phyloP scores from a whole-genome alignment of 2,888 invertebrate species.

The Candidula unifasciata region DNA sequence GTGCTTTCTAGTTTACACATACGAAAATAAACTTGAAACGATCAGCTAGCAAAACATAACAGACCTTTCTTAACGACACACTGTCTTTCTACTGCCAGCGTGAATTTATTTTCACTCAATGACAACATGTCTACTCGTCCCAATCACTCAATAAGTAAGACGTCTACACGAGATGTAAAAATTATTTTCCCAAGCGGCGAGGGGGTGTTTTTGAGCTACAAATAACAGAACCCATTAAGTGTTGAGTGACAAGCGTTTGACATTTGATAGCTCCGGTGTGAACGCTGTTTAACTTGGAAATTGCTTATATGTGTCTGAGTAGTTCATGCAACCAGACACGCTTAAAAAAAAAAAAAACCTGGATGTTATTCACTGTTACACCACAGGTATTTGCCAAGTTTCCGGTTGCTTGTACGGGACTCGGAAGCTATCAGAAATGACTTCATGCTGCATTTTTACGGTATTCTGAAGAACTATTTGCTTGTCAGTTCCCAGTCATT shows the following conservation, averaged over 20 bases:
- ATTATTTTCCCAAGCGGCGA: neutral
- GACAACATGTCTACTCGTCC: too few species aligned
- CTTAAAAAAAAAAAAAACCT: neutral
- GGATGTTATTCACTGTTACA: neutral
- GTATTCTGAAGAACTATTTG: too few species aligned
- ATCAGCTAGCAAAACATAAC: neutral
- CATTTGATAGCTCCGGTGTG: neutral
- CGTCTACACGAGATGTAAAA: neutral
- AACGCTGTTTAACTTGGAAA: slow-evolving; percentile 21
- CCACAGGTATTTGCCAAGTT: neutral
- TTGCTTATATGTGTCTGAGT: neutral
- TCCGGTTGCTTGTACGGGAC: neutral
- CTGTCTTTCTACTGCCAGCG: neutral
- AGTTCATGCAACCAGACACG: neutral
- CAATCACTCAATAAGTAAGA: neutral
- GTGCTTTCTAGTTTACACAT: neutral
- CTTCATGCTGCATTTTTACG: too few species aligned
- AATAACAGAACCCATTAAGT: neutral
- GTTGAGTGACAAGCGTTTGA: slow-evolving; percentile 9
- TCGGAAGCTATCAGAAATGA: too few species aligned
- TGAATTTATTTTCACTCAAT: neutral
- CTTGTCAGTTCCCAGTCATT: too few species aligned
- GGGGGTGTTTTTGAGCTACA: neutral
- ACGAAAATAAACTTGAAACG: neutral
- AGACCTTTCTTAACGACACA: neutral